These are phyloP conservation scores for Paraescarpia echinospica DNA, from an alignment of 1,140 invertebrate genomes.

Conservation along the genomic window DNA sequence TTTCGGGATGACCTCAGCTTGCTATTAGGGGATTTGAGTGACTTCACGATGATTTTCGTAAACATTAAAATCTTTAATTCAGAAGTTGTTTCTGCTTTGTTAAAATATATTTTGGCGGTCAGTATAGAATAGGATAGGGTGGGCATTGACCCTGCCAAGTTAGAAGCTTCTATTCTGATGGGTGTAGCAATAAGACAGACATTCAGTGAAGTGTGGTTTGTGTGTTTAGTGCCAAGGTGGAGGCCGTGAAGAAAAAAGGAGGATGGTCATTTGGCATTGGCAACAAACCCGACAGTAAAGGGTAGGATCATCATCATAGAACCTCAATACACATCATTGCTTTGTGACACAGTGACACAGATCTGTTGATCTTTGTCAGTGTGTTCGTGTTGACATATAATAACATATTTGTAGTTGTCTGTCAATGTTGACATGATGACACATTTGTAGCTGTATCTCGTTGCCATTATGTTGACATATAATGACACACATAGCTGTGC, in stretches of 20 bases:
- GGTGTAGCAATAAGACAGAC: background rate
- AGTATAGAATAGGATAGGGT: too few relatives aligned
- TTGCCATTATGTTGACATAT: too few relatives aligned
- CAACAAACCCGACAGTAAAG: background rate
- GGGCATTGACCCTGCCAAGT: too few relatives aligned
- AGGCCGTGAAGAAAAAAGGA: background rate
- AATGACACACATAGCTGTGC: background rate
- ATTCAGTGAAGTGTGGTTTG: background rate
- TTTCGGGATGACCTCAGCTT: too few relatives aligned
- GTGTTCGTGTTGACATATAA: too few relatives aligned
- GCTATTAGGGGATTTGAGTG: too few relatives aligned
- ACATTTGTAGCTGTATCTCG: background rate
- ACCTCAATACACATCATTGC: background rate
- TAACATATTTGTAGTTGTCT: background rate
- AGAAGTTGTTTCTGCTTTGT: too few relatives aligned
- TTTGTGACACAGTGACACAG: too few relatives aligned
- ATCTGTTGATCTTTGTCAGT: too few relatives aligned
- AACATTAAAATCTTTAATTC: too few relatives aligned
- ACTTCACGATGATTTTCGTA: too few relatives aligned
- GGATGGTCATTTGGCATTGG: background rate
- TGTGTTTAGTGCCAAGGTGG: background rate
- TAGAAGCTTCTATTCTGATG: background rate
- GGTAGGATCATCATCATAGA: background rate
- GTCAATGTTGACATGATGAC: background rate
- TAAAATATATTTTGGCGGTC: too few relatives aligned